These are phyloP conservation scores for Oscheius sp. DNA, from an alignment of 2,888 invertebrate genomes.

Conservation along the genomic window DNA sequence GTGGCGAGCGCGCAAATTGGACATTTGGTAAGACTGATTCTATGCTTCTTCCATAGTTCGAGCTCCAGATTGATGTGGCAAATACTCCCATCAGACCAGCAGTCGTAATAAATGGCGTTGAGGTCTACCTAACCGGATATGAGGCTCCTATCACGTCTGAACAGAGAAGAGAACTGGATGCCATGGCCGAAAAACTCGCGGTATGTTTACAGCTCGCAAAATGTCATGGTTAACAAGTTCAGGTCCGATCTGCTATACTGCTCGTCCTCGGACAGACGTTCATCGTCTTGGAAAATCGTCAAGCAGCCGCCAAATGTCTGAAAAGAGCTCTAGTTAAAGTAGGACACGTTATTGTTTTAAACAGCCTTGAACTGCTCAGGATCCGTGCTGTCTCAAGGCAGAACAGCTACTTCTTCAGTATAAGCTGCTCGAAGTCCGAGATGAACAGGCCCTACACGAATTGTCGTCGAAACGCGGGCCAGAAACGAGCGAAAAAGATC, in stretches of 20 bases:
- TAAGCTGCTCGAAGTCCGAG: background rate
- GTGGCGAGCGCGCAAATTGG: conserved; percentile 19
- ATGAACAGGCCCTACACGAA: background rate
- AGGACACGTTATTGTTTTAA: background rate
- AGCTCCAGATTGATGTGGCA: conserved; percentile 13
- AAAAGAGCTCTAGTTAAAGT: conserved; percentile 15
- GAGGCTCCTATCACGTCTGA: conserved; percentile 1
- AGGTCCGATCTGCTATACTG: conserved; percentile 26
- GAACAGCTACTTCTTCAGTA: conserved; percentile 24
- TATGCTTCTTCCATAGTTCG: background rate
- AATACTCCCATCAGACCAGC: conserved; percentile 17
- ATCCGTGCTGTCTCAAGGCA: conserved; percentile 21
- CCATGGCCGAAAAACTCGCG: background rate
- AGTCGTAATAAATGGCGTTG: conserved; percentile 13
- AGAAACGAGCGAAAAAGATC: conserved; percentile 18
- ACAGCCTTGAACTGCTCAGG: too few species aligned
- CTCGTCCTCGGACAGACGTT: conserved; percentile 35
- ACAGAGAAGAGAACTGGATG: conserved; percentile 3
- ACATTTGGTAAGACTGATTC: conserved; percentile 10
- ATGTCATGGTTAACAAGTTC: background rate
- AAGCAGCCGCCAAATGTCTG: conserved; percentile 30
- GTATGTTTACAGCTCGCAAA: background rate
- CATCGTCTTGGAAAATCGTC: conserved; percentile 29
- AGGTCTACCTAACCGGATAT: conserved; percentile 20
- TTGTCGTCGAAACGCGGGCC: background rate